Conservation (phyloP, 2,888 invertebrate genomes). For the Parasteatoda lunata region DNA sequence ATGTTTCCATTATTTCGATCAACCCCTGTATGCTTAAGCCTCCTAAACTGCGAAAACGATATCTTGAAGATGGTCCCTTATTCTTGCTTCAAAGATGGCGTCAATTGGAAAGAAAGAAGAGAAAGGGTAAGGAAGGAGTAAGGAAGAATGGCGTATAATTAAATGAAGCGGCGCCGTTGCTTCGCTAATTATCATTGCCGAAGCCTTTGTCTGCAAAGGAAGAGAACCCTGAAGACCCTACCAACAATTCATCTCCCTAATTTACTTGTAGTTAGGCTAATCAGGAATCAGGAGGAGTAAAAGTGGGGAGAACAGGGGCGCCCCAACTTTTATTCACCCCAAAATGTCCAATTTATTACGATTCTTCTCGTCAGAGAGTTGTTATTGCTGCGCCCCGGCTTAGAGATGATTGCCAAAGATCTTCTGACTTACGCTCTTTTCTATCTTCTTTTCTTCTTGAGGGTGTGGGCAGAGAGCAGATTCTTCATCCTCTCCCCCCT, state of each 20-base stretch:
- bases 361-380: slow-evolving; percentile 44
- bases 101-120: slow-evolving; percentile 32
- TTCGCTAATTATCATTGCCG: slow-evolving; percentile 62
- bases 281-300: slow-evolving; percentile 49
- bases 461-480: neutral
- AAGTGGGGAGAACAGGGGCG: neutral
- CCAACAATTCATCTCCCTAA: slow-evolving; percentile 63
- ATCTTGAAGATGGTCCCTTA: slow-evolving; percentile 8
- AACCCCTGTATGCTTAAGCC: no score
- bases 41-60: neutral
- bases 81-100: slow-evolving; percentile 1
- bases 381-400: slow-evolving; percentile 40
- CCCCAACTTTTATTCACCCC: slow-evolving; percentile 43
- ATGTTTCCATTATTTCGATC: no score
- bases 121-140: slow-evolving; percentile 2
- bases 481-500: neutral
- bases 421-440: slow-evolving; percentile 10
- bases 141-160: slow-evolving; percentile 46
- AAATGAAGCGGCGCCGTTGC: slow-evolving; percentile 64
- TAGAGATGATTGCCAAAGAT: slow-evolving; percentile 19
- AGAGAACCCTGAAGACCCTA: neutral
- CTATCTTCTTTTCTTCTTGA: slow-evolving; percentile 2
- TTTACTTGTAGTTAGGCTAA: slow-evolving; percentile 67
- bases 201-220: slow-evolving; percentile 30
- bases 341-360: slow-evolving; percentile 57